Conservation (phyloP, 2,797 vertebrate species). For the Typhlichthys eigenmanni region DNA sequence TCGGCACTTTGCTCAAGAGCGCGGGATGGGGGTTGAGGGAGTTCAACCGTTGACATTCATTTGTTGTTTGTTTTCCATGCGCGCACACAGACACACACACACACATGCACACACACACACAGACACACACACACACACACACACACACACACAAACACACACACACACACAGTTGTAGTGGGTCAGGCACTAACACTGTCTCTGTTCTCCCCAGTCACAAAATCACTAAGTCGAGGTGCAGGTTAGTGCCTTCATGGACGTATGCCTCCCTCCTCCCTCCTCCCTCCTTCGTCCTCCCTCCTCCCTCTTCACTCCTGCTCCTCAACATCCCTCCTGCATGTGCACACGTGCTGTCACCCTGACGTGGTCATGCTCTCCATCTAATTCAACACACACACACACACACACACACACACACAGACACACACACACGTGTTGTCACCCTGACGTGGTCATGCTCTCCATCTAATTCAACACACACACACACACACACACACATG, state of each 20-base stretch:
- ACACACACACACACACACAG: no score
- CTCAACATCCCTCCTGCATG: slow-evolving; percentile 38
- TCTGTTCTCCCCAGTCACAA: slow-evolving; percentile 87
- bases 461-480: no score
- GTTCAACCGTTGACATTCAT: background rate
- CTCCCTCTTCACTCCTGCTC: slow-evolving; percentile 13
- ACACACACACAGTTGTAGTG: background rate
- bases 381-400: no score
- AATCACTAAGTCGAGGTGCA: slow-evolving; percentile 97
- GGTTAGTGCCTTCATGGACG: slow-evolving; percentile 81
- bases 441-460: no score
- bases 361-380: no score
- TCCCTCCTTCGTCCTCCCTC: background rate
- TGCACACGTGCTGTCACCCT: background rate
- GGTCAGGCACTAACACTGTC: background rate
- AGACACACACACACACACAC: background rate
- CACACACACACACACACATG: background rate
- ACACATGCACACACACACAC: slow-evolving; percentile 3
- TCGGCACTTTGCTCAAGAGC: no score
- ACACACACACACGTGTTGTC: background rate
- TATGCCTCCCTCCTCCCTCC: slow-evolving; percentile 6
- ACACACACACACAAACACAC: slow-evolving; percentile 1
- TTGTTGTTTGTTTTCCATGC: background rate
- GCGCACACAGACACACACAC: slow-evolving; percentile 1
- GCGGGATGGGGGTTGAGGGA: no score